phyloP scores from a whole-genome alignment of 2,888 invertebrate genomes.

The Tortricodes alternella region DNA sequence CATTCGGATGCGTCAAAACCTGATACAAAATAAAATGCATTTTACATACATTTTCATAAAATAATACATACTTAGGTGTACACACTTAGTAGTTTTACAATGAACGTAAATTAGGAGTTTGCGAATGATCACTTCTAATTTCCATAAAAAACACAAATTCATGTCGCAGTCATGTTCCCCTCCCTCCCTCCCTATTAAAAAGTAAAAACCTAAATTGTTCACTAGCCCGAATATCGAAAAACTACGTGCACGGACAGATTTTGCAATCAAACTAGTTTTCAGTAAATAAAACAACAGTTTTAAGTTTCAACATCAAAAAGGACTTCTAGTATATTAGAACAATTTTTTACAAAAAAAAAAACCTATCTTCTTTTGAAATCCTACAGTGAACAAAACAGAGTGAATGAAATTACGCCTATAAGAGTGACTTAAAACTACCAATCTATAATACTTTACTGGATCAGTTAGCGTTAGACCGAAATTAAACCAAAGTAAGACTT shows the following conservation, averaged over 20 bases:
- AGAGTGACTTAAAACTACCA: constrained; percentile 4
- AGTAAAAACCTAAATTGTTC: constrained; percentile 11
- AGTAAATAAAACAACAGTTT: not conserved
- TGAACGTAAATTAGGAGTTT: not conserved
- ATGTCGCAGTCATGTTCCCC: not conserved
- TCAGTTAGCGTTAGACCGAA: not conserved
- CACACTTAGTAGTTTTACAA: not conserved
- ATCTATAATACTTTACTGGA: constrained; percentile 17
- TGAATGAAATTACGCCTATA: constrained; percentile 23
- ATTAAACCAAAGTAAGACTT: not conserved
- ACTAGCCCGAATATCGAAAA: constrained; percentile 18
- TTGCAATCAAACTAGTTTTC: not conserved
- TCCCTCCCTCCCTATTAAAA: not conserved
- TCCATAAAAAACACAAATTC: constrained; percentile 3
- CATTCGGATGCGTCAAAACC: constrained; percentile 18
- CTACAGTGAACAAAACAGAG: constrained; percentile 10
- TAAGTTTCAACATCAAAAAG: not conserved
- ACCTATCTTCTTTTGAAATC: not conserved
- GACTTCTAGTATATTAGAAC: not conserved
- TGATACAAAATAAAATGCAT: constrained; percentile 13
- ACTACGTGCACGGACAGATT: not conserved
- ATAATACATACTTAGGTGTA: not conserved
- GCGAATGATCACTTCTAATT: not conserved
- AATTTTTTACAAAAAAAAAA: not conserved
- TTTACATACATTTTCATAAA: not conserved